Base-by-base conservation (phyloP, 2,797 vertebrate species). In the Smutsia temminckii region DNA sequence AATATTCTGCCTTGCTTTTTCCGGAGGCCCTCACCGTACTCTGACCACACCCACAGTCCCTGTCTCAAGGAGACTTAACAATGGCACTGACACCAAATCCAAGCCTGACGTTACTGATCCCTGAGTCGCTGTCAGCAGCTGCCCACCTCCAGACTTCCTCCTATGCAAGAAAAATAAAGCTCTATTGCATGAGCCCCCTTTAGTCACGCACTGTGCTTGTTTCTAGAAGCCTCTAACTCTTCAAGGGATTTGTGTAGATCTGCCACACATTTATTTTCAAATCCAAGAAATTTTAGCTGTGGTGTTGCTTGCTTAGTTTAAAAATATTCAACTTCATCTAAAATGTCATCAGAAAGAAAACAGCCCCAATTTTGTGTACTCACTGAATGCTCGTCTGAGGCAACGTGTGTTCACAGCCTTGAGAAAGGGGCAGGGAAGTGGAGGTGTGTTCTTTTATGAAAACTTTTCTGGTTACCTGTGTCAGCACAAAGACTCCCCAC, bases 401-500 rank as follows among this genome's bases (percentile, higher is more conserved):
- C 57, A n/a, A 72, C 78, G 8, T 0, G 17, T 71, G 8, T 66
- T 68, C 1, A 0, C 55, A 46, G 85, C 59, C 85, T 49, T 18
- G 51, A 75, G 61, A 66, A n/a, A 37, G 40, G 12, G 37, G 40
- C 34, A 46, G n/a, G 25, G 49, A 64, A n/a, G 68, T 4, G 23
- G 69, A 34, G 20, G 25, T 20, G 25, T 29, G 29, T 5, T 83
- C 75, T 84, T 93, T 92, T 85, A 37, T 79, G 74, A 42, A 59
- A 12, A 6, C 3, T 75, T 69, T 68, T 37, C 72, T 74, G 23
- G 25, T 63, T 40, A n/a, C 78, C 29, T 1, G 0, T 0, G 10
- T 13, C 25, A 6, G 20, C 34, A 91, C 83, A 95, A 88, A 94
- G 93, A 53, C 61, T 59, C 84, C 93, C 85, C 78, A 91, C 68